Percentiles rank a stretch among this genome's conserved stretches.
Conservation (phyloP, 1,140 invertebrate species). For the Lasioglossum albipes region DNA sequence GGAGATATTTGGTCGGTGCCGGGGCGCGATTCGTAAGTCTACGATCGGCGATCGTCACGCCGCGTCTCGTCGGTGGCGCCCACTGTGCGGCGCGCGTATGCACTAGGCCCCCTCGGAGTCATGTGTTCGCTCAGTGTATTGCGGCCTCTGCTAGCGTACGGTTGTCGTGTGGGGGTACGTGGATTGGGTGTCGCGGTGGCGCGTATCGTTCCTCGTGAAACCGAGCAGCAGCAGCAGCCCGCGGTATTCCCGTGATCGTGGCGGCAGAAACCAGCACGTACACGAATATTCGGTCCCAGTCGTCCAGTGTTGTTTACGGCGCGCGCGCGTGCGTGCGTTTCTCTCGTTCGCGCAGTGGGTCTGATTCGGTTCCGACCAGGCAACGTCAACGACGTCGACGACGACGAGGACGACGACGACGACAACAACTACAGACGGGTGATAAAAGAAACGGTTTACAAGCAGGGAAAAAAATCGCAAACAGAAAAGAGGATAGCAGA, state of each 20-base stretch:
- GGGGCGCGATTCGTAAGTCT: not conserved
- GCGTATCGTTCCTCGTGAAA: slow-evolving; percentile 29
- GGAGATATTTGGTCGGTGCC: no score
- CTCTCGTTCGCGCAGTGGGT: not conserved
- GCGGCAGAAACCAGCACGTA: no score
- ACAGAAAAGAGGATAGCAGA: no score
- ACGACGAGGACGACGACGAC: no score
- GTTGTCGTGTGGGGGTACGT: slow-evolving; percentile 23
- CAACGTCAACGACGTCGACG: no score
- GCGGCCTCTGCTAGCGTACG: slow-evolving; percentile 64
- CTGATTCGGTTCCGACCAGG: not conserved
- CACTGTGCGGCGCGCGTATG: slow-evolving; percentile 18
- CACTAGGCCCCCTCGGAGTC: slow-evolving; percentile 61
- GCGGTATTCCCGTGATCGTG: not conserved
- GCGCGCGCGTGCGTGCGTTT: not conserved
- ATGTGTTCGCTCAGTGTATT: slow-evolving; percentile 72
- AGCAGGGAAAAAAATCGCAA: no score
- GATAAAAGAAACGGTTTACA: no score
- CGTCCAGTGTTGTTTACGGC: not conserved
- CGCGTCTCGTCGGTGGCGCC: slow-evolving; percentile 51
- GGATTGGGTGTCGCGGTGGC: slow-evolving; percentile 25
- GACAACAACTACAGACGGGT: no score
- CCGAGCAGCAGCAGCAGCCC: not conserved
- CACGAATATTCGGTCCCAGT: not conserved
- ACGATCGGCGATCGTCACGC: slow-evolving; percentile 35